These are phyloP conservation scores for Maniola hyperantus DNA, from an alignment of 2,888 invertebrate species.

Conservation along the genomic window DNA sequence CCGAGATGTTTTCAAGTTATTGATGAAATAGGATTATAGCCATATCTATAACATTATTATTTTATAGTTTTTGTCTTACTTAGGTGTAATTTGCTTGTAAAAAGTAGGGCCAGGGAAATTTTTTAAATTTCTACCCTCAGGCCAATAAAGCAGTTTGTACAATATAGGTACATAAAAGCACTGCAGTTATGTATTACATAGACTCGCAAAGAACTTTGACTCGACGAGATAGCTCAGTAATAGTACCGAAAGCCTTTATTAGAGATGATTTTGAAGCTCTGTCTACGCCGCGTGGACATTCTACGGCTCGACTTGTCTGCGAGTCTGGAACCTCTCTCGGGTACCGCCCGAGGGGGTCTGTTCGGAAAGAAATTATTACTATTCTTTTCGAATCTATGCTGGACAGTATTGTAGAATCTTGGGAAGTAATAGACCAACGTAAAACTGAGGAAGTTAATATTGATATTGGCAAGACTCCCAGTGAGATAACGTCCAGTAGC, in stretches of 20 bases:
- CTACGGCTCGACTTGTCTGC: conserved; percentile 47
- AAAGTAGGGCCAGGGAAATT: background rate
- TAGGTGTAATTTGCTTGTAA: background rate
- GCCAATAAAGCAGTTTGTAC: background rate
- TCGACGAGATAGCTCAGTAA: conserved; percentile 68
- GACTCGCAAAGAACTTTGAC: conserved; percentile 66
- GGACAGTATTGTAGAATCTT: conserved; percentile 62
- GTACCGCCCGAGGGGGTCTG: conserved; percentile 52
- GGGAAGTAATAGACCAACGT: conserved; percentile 56
- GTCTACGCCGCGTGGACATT: conserved; percentile 47
- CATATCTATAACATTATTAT: too few relatives aligned
- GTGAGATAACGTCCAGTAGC: conserved; percentile 52
- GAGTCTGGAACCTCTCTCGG: conserved; percentile 48
- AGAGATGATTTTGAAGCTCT: conserved; percentile 44
- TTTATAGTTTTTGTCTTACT: too few relatives aligned
- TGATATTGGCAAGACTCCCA: conserved; percentile 52
- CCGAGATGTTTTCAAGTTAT: background rate
- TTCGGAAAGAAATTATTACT: conserved; percentile 63
- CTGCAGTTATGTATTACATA: conserved; percentile 59
- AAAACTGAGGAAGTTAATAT: conserved; percentile 49
- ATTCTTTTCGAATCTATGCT: conserved; percentile 71
- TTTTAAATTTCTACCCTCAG: background rate
- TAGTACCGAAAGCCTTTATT: conserved; percentile 44
- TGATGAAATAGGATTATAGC: background rate
- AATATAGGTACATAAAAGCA: background rate